Evolutionary conservation across 2,888 invertebrate genomes (phyloP), one percentile per base, ranked within the genome.

Genomic region (Lumbricus terrestris): DNA sequence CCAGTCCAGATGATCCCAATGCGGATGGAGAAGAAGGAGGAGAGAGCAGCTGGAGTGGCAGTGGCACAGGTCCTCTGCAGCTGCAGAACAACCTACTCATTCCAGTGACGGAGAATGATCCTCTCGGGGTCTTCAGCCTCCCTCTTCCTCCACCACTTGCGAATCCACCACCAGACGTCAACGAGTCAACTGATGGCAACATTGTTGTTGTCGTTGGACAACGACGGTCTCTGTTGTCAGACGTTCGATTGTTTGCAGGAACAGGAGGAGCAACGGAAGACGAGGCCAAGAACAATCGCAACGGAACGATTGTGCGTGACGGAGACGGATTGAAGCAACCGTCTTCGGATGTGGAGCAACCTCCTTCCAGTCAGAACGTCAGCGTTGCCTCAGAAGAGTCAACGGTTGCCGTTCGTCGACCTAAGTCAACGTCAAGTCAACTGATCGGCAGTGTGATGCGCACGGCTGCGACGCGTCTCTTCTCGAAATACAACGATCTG

Each of bases 91-190:
- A 90, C 89, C 88, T 91, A n/a, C 89, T 91, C 20, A 98, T 97
- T 5, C 97, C 97, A 0, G 98, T 98, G 0, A 97, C 98, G 0
- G 96, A 97, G 94, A 98, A 98, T 95, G 98, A 98, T 95, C 98
- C 98, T 0, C 95, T 98, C 37, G 98, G 98, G 15, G 89, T 90
- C 82, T 90, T 90, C 69, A 37, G 54, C 33, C 29, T 1, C n/a
- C 42, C 23, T 35, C 33, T 16, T 83, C 83, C 83, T 16, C n/a
- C n/a, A n/a, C 34, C 6, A 83, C 16, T 37, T 23, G 34, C 11
- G 34, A 33, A 88, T 88, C 33, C 35, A 13, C 29, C 15, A 34
- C 29, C 15, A 1, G 13, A 23, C 23, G 15, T 33, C 38, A 34
- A 8, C 38, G 23, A 35, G 23, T 33, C 88, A 38, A 69, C 6